phyloP scores from a whole-genome alignment of 2,113 vertebrate genomes.

The Connochaetes taurinus region DNA sequence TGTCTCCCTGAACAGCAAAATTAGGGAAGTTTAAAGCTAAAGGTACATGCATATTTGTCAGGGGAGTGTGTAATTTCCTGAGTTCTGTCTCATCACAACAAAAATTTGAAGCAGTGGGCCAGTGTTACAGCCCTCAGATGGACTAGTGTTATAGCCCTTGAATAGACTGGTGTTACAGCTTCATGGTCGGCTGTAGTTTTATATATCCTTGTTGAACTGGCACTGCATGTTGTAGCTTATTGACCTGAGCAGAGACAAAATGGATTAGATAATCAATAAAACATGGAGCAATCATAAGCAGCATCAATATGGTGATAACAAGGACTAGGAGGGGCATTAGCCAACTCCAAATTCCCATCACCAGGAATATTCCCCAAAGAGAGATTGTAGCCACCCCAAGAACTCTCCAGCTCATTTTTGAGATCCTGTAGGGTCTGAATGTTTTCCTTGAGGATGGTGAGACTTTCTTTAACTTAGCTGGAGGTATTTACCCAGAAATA shows the following conservation, averaged over 20 bases:
- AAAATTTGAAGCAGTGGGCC: rapidly evolving
- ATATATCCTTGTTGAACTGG: not conserved
- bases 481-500: not conserved
- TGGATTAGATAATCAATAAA: not conserved
- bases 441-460: not conserved
- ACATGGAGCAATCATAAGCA: not conserved
- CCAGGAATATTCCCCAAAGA: not conserved
- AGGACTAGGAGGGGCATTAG: not conserved
- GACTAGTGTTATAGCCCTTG: not conserved
- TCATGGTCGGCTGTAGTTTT: not conserved
- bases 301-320: not conserved
- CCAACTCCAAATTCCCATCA: not conserved
- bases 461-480: not conserved
- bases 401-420: not conserved
- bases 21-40: not conserved
- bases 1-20: not conserved
- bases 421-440: not conserved
- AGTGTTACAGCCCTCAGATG: not conserved
- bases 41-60: too few relatives aligned
- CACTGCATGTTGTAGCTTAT: not conserved
- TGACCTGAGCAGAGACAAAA: not conserved
- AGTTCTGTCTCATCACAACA: not conserved
- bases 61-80: not conserved
- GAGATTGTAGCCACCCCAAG: not conserved
- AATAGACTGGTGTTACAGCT: not conserved